Evolutionary conservation across 2,888 invertebrate genomes (phyloP), one percentile per base, ranked within the genome.

Genomic region (Sycophila texana): DNA sequence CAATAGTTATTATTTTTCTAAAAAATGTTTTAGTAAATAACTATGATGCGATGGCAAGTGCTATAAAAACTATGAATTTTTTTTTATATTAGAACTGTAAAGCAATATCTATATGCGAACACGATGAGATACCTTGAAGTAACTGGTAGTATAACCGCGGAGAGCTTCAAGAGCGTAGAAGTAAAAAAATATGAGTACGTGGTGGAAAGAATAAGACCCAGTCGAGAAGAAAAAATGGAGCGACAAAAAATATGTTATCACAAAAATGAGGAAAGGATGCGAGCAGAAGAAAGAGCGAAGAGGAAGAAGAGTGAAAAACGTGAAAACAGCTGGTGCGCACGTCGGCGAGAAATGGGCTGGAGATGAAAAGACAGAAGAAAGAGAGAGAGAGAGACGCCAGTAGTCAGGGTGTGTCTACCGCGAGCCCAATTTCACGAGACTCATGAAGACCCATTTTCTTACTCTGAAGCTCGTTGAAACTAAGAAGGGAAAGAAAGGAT

Each of bases 371-470:
- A 16, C 4, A 14, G 14, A 53, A 12, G n/a, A n/a, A n/a, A n/a
- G n/a, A 53, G 53, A 53, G 53, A 53, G 53, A 16, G 16, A 53
- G 16, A 53, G 53, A 4, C 39, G 39, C 39, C 63, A 30, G 53
- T 58, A 30, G 39, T 3, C 39, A 26, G 20, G 47, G 20, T 13
- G 58, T 47, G 55, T 55, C 65, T 74, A 65, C 53, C 53, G 55
- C 65, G 73, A 65, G 73, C 73, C 63, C 65, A 74, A 74, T 74
- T 74, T 63, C 63, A 30, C 73, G 55, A 53, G 55, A n/a, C 73
- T 39, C 14, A 55, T 7, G 55, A 16, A 60, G 60, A 39, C 55
- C 55, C 51, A 74, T 65, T 74, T 74, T 74, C 65, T 26, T 7
- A 20, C 53, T 39, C 39, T 39, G 26, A 26, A 53, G 26, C 20